phyloP scores from a whole-genome alignment of 1,140 invertebrate species.

The Samia ricini region DNA sequence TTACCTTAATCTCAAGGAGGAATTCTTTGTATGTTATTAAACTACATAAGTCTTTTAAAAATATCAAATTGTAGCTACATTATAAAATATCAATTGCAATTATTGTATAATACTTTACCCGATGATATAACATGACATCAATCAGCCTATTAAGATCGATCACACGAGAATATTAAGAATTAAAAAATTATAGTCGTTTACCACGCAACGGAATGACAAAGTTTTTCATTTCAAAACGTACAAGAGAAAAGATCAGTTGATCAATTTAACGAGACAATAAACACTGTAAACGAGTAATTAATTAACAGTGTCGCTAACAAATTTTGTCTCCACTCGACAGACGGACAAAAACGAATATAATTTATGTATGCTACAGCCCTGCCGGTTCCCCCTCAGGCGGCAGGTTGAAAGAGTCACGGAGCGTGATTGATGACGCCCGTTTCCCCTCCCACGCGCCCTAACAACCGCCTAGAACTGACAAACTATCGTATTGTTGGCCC shows the following conservation, averaged over 20 bases:
- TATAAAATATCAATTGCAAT: too few species aligned
- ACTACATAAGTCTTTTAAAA: too few species aligned
- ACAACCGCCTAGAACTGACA: slow-evolving; percentile 63
- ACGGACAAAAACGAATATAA: slow-evolving; percentile 60
- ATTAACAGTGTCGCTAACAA: slow-evolving; percentile 67
- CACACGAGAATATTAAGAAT: not conserved
- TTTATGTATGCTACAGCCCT: slow-evolving; percentile 61
- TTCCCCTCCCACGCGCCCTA: slow-evolving; percentile 52
- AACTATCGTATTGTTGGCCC: slow-evolving; percentile 55
- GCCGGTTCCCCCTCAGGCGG: slow-evolving; percentile 37
- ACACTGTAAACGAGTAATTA: slow-evolving; percentile 52
- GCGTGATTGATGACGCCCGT: slow-evolving; percentile 70
- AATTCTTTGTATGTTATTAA: too few species aligned
- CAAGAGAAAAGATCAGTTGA: slow-evolving; percentile 1
- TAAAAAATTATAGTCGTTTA: not conserved
- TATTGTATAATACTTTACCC: too few species aligned
- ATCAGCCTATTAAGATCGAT: not conserved
- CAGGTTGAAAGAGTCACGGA: slow-evolving; percentile 76
- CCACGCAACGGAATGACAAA: not conserved
- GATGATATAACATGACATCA: too few species aligned
- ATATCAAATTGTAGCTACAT: too few species aligned
- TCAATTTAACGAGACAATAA: slow-evolving; percentile 15
- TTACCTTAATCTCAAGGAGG: too few species aligned
- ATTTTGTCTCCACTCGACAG: slow-evolving; percentile 60
- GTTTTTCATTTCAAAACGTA: not conserved